These are phyloP conservation scores for Argyresthia albistria DNA, from an alignment of 2,888 invertebrate species.

Conservation along the genomic window DNA sequence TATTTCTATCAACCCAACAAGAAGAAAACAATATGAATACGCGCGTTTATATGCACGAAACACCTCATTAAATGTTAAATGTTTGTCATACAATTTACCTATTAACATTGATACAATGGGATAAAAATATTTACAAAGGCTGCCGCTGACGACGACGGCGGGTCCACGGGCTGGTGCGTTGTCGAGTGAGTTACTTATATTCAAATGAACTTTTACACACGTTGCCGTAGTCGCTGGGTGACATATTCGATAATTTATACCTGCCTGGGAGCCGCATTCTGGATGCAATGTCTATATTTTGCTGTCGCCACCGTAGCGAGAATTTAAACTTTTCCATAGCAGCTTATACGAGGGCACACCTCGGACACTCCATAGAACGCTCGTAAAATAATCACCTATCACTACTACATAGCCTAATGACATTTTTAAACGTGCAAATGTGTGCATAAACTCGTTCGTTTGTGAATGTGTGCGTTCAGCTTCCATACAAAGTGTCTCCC, in stretches of 20 bases:
- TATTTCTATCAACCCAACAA: constrained; percentile 27
- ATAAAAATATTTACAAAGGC: constrained; percentile 40
- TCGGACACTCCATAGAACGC: too few species aligned
- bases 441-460: too few species aligned
- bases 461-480: too few species aligned
- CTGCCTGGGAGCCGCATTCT: constrained; percentile 13
- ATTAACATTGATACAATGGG: constrained; percentile 35
- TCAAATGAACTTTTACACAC: constrained; percentile 45
- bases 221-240: constrained; percentile 25
- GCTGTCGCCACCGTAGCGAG: too few species aligned
- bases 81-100: constrained; percentile 32
- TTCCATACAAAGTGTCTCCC: too few species aligned
- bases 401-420: too few species aligned
- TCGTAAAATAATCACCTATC: too few species aligned
- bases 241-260: constrained; percentile 56
- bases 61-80: constrained; percentile 44
- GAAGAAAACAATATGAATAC: constrained; percentile 16
- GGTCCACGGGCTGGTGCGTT: constrained; percentile 4
- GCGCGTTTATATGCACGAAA: constrained; percentile 38
- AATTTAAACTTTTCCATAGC: too few species aligned
- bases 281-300: too few species aligned
- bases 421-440: too few species aligned
- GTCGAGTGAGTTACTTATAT: constrained; percentile 27
- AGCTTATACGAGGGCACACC: too few species aligned
- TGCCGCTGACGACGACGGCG: constrained; percentile 21